A percentile compares a stretch with the other conserved stretches of the same genome.
phyloP scores from a whole-genome alignment of 2,888 invertebrate species.

The Drosophila mulleri region DNA sequence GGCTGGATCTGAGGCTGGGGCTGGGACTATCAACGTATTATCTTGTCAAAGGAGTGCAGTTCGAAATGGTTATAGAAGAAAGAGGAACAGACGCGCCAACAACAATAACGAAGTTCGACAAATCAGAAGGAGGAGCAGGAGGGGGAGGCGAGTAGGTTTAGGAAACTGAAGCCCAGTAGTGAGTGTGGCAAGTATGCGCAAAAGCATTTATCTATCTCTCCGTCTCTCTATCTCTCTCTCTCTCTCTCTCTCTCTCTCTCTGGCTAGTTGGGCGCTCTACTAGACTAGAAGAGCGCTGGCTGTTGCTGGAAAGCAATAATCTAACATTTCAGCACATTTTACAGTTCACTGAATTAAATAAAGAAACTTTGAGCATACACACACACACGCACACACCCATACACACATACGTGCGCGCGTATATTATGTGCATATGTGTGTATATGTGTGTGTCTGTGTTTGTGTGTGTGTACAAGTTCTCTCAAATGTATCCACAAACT shows the following conservation, averaged over 20 bases:
- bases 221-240: background rate
- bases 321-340: constrained; percentile 79
- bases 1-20: background rate
- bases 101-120: constrained; percentile 34
- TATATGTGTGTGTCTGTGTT: constrained; percentile 35
- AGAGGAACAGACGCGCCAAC: constrained; percentile 57
- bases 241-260: background rate
- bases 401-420: constrained; percentile 26
- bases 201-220: constrained; percentile 45
- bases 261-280: constrained; percentile 54
- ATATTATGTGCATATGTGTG: constrained; percentile 31
- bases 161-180: constrained; percentile 6
- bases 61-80: constrained; percentile 72
- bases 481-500: constrained; percentile 73
- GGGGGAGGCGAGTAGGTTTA: background rate
- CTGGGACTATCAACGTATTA: constrained; percentile 74
- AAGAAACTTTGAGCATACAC: constrained; percentile 71
- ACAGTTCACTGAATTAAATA: constrained; percentile 80
- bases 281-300: constrained; percentile 34
- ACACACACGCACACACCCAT: constrained; percentile 17
- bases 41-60: constrained; percentile 76
- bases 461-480: constrained; percentile 37
- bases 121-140: background rate
- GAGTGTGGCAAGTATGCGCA: constrained; percentile 38
- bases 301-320: constrained; percentile 68